phyloP scores from a whole-genome alignment of 2,888 invertebrate genomes.

The Tethea ocularis region DNA sequence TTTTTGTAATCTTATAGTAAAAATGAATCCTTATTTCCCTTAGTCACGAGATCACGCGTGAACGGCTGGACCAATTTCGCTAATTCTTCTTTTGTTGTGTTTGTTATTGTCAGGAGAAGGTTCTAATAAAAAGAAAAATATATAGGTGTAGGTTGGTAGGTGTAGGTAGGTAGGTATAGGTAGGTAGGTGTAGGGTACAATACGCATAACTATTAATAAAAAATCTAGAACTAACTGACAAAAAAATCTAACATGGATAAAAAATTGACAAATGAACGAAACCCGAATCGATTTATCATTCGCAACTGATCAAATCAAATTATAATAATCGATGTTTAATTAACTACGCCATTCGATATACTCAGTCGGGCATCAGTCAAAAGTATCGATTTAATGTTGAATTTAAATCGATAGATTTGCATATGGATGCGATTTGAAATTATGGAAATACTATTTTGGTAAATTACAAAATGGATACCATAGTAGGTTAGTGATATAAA shows the following conservation, averaged over 20 bases:
- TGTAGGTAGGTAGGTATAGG: too few species aligned
- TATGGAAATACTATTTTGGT: neutral
- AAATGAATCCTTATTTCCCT: too few species aligned
- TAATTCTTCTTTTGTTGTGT: too few species aligned
- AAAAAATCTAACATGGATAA: slow-evolving; percentile 41
- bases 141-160: too few species aligned
- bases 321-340: slow-evolving; percentile 47
- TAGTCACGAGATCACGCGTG: too few species aligned
- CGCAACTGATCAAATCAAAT: slow-evolving; percentile 33
- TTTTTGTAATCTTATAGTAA: too few species aligned
- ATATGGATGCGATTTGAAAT: slow-evolving; percentile 19
- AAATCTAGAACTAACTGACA: neutral
- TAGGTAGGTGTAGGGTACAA: too few species aligned
- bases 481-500: too few species aligned
- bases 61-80: too few species aligned
- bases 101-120: too few species aligned
- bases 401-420: slow-evolving; percentile 13
- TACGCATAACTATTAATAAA: neutral
- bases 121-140: too few species aligned
- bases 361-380: slow-evolving; percentile 6
- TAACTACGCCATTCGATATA: slow-evolving; percentile 20
- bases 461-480: neutral
- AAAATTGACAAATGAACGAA: slow-evolving; percentile 37
- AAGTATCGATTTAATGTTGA: slow-evolving; percentile 15
- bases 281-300: slow-evolving; percentile 32